A percentile compares a stretch with the other conserved stretches of the same genome.
phyloP scores from a whole-genome alignment of 2,113 vertebrate genomes.

The Aptenodytes patagonicus region DNA sequence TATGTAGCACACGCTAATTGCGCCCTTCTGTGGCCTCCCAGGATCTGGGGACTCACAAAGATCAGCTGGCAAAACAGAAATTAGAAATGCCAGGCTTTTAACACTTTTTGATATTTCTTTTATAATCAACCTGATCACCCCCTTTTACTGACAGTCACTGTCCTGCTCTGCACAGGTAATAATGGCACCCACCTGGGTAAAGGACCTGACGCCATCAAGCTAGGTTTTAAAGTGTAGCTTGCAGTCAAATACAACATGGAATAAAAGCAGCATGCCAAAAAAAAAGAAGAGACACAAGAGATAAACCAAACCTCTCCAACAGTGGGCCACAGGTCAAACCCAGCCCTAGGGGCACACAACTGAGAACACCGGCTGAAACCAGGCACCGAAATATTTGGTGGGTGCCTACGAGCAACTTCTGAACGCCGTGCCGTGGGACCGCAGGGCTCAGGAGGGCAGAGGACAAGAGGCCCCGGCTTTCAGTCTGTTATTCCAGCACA shows the following conservation, averaged over 20 bases:
- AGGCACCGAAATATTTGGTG: not conserved
- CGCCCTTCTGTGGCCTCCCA: not conserved
- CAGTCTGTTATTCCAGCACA: not conserved
- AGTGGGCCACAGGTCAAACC: accelerated
- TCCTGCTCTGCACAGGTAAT: too few species aligned
- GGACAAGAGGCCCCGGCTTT: not conserved
- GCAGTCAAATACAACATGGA: too few species aligned
- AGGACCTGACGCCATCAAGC: too few species aligned
- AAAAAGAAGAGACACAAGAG: too few species aligned
- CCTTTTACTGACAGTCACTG: not conserved
- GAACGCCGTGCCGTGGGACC: accelerated
- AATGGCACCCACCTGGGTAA: not conserved
- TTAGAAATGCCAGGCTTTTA: not conserved
- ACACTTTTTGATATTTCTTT: not conserved
- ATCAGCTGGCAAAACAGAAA: not conserved
- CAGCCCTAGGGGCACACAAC: not conserved
- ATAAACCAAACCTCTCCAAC: not conserved
- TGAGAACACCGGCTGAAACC: not conserved
- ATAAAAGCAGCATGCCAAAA: not conserved
- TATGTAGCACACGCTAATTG: accelerated
- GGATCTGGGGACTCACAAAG: not conserved
- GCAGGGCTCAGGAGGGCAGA: too few species aligned
- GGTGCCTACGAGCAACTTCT: accelerated
- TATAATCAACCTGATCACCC: accelerated
- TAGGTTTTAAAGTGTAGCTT: not conserved